These are phyloP conservation scores for Semaprochilodus insignis DNA, from an alignment of 2,797 vertebrate genomes.

Conservation along the genomic window DNA sequence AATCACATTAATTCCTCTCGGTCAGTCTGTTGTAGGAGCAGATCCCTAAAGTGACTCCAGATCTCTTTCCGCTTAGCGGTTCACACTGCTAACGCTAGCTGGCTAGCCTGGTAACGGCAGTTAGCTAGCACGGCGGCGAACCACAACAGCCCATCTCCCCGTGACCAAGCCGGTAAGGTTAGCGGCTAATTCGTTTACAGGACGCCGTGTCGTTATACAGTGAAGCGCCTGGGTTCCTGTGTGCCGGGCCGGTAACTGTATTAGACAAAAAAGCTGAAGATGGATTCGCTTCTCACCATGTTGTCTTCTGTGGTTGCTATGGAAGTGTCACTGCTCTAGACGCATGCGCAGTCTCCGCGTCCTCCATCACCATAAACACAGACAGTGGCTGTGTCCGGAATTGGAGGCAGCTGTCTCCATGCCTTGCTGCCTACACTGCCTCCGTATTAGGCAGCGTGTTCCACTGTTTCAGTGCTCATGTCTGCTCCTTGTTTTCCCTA, in stretches of 20 bases:
- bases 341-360: conserved; percentile 64
- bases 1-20: too few species aligned
- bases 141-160: neutral
- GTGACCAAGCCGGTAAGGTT: neutral
- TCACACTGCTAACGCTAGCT: neutral
- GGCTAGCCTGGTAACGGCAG: neutral
- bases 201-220: neutral
- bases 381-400: too few species aligned
- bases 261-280: neutral
- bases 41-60: neutral
- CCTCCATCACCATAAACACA: neutral
- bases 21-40: neutral
- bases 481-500: too few species aligned
- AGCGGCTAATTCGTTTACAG: neutral
- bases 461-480: too few species aligned
- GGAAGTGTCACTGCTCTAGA: conserved; percentile 68
- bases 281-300: conserved; percentile 75
- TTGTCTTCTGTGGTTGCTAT: conserved; percentile 80
- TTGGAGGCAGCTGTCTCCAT: too few species aligned
- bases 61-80: neutral
- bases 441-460: too few species aligned
- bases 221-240: neutral
- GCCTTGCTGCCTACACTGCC: too few species aligned
- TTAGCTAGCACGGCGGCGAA: neutral
- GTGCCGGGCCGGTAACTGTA: neutral